Conservation (phyloP, 2,113 vertebrate species). For the Scopus umbretta region DNA sequence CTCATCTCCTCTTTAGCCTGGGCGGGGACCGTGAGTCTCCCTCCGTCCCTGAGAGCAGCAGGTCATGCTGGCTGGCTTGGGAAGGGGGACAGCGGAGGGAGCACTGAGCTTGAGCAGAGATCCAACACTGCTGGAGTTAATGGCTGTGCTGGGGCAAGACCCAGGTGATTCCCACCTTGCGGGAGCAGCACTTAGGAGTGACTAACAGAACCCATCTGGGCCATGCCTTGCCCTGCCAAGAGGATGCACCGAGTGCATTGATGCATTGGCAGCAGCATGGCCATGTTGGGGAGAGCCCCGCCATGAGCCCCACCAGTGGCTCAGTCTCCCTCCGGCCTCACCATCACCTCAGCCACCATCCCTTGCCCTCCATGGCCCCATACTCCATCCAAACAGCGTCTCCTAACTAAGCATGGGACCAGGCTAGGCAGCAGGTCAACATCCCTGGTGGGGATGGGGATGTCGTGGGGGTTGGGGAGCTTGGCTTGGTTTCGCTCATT, state of each 20-base stretch:
- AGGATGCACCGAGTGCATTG: background rate
- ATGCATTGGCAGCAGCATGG: background rate
- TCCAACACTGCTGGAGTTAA: background rate
- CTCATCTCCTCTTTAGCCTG: background rate
- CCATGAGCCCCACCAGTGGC: background rate
- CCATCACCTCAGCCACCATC: background rate
- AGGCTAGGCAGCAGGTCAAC: background rate
- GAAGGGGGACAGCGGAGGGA: background rate
- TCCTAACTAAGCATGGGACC: background rate
- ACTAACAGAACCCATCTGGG: rapidly evolving
- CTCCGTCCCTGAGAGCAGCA: background rate
- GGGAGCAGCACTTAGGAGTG: background rate
- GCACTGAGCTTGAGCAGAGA: background rate
- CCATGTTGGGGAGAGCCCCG: background rate
- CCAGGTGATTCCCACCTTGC: background rate
- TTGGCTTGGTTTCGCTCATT: background rate
- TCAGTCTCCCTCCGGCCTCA: background rate
- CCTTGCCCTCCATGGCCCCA: background rate
- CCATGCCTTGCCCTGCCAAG: background rate
- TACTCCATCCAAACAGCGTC: background rate
- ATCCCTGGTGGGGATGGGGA: too few species aligned
- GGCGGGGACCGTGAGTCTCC: background rate
- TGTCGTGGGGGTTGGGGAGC: background rate
- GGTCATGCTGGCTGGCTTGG: background rate
- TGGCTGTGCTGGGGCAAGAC: background rate